phyloP scores from a whole-genome alignment of 1,140 invertebrate genomes.

The Drosophila willistoni region DNA sequence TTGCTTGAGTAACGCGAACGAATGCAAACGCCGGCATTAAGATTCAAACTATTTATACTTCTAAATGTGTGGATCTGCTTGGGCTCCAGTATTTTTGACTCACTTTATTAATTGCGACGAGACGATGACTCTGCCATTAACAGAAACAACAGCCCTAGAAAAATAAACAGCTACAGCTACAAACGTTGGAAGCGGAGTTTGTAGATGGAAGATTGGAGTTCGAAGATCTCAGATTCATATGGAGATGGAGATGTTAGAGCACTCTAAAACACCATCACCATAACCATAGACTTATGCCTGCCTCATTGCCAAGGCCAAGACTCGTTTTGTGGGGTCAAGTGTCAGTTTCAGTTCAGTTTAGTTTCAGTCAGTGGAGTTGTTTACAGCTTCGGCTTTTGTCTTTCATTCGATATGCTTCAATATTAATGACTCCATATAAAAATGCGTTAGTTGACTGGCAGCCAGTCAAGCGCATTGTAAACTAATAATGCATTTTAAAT shows the following conservation, averaged over 20 bases:
- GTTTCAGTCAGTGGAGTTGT: constrained; percentile 32
- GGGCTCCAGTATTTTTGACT: constrained; percentile 55
- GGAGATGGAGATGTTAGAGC: constrained; percentile 34
- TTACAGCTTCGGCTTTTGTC: constrained; percentile 28
- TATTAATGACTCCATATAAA: constrained; percentile 65
- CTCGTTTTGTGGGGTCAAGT: constrained; percentile 78
- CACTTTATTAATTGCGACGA: constrained; percentile 71
- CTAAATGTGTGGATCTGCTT: constrained; percentile 56
- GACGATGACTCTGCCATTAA: constrained; percentile 40
- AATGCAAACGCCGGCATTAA: constrained; percentile 64
- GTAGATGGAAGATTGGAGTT: constrained; percentile 4
- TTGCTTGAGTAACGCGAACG: constrained; percentile 54
- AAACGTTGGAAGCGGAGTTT: constrained; percentile 24
- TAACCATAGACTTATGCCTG: constrained; percentile 20
- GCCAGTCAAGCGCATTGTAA: not conserved
- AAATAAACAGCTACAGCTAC: constrained; percentile 35
- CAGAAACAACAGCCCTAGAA: constrained; percentile 72
- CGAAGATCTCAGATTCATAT: constrained; percentile 19
- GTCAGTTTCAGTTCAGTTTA: constrained; percentile 47
- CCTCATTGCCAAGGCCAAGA: constrained; percentile 74
- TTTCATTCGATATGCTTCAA: constrained; percentile 42
- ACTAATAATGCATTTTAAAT: not conserved
- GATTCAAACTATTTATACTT: constrained; percentile 76
- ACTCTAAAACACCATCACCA: constrained; percentile 60
- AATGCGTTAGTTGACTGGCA: not conserved